phyloP scores from a whole-genome alignment of 2,888 invertebrate species.

The Nysson spinosus region DNA sequence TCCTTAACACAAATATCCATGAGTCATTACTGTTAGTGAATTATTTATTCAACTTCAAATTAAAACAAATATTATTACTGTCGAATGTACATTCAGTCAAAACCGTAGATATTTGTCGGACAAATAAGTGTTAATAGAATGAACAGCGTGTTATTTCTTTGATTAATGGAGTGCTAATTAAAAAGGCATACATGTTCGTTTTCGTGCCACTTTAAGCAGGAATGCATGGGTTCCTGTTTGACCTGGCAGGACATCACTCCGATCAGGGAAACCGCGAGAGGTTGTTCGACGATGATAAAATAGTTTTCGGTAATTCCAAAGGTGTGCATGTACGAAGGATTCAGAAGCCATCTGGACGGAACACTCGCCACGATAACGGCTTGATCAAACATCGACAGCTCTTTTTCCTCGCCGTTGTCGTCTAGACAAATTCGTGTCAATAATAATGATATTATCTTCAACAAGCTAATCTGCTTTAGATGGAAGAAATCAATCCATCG shows the following conservation, averaged over 20 bases:
- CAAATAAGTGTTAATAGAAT: no score
- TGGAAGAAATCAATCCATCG: no score
- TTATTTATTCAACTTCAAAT: no score
- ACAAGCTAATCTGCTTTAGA: no score
- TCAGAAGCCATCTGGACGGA: constrained; percentile 87
- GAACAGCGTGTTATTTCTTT: no score
- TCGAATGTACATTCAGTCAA: no score
- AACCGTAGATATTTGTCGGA: no score
- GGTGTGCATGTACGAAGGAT: constrained; percentile 95
- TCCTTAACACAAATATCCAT: no score
- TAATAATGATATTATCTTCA: no score
- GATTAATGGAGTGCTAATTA: background rate
- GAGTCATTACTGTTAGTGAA: no score
- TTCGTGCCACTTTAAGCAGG: constrained; percentile 87
- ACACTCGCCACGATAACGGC: constrained; percentile 85
- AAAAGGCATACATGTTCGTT: constrained; percentile 81
- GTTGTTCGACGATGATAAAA: constrained; percentile 93
- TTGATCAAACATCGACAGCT: constrained; percentile 81
- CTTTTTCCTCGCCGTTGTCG: constrained; percentile 57
- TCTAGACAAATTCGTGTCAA: constrained; percentile 53
- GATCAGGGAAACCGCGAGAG: constrained; percentile 85
- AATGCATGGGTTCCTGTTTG: constrained; percentile 82
- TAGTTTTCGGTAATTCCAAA: constrained; percentile 93
- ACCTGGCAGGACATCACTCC: constrained; percentile 82
- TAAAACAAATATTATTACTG: no score